Percentiles rank a stretch among this genome's conserved stretches.
phyloP scores from a whole-genome alignment of 2,113 vertebrate species.

The Synodontis membranacea region DNA sequence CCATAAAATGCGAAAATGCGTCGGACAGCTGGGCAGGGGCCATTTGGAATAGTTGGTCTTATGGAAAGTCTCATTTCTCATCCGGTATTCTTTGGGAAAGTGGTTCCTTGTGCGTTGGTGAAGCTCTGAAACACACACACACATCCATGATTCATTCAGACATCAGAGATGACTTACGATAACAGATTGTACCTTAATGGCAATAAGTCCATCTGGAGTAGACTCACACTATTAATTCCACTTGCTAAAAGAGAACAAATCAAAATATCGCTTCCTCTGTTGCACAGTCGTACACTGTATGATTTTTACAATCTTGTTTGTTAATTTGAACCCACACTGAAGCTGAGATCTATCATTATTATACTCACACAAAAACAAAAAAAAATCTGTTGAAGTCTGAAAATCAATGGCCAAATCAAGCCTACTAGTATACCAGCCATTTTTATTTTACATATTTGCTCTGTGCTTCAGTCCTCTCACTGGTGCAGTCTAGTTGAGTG shows the following conservation, averaged over 20 bases:
- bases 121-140: conserved; percentile 63
- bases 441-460: too few species aligned
- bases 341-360: background rate
- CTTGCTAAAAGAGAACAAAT: background rate
- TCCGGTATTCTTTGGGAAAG: conserved; percentile 65
- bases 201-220: background rate
- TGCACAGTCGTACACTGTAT: background rate
- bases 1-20: conserved; percentile 57
- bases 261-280: background rate
- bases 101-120: conserved; percentile 58
- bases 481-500: background rate
- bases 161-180: background rate
- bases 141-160: background rate
- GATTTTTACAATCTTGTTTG: background rate
- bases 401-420: background rate
- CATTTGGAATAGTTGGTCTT: conserved; percentile 63
- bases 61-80: conserved; percentile 65
- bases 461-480: background rate
- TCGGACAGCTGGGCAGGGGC: conserved; percentile 66
- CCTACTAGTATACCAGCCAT: too few species aligned
- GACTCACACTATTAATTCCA: background rate
- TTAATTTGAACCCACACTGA: background rate
- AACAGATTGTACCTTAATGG: background rate
- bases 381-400: background rate
- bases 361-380: background rate